phyloP scores from a whole-genome alignment of 2,888 invertebrate species.

The Athalia circularis region DNA sequence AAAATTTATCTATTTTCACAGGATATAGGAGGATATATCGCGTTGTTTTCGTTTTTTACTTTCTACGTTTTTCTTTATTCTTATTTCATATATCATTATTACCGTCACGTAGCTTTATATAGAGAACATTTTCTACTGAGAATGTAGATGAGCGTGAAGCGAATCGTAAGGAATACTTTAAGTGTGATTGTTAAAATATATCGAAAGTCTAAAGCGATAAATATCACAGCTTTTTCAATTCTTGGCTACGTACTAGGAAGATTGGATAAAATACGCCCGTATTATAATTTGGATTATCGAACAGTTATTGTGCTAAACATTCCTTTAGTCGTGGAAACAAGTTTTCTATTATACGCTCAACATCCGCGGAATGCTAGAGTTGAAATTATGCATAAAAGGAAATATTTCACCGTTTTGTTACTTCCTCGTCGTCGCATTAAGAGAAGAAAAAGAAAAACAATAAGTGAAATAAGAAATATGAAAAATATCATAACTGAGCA shows the following conservation, averaged over 20 bases:
- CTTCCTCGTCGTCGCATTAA: too few relatives aligned
- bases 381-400: too few relatives aligned
- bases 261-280: neutral
- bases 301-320: neutral
- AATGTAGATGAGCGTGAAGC: too few relatives aligned
- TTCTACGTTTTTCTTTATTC: constrained; percentile 20
- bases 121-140: too few relatives aligned
- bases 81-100: neutral
- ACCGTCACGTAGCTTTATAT: neutral
- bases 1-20: constrained; percentile 27
- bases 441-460: too few relatives aligned
- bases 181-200: too few relatives aligned
- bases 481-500: too few relatives aligned
- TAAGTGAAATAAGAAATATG: too few relatives aligned
- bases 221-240: neutral
- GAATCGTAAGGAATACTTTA: too few relatives aligned
- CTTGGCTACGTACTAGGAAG: neutral
- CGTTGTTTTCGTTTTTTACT: neutral
- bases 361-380: too few relatives aligned
- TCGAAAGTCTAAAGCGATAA: neutral
- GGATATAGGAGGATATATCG: constrained; percentile 10
- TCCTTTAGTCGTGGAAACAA: neutral
- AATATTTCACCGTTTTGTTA: too few relatives aligned
- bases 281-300: neutral
- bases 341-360: too few relatives aligned